A percentile compares a stretch with the other conserved stretches of the same genome.
These are phyloP conservation scores for Paralvinella palmiformis DNA, from an alignment of 1,140 invertebrate genomes.

Conservation along the genomic window DNA sequence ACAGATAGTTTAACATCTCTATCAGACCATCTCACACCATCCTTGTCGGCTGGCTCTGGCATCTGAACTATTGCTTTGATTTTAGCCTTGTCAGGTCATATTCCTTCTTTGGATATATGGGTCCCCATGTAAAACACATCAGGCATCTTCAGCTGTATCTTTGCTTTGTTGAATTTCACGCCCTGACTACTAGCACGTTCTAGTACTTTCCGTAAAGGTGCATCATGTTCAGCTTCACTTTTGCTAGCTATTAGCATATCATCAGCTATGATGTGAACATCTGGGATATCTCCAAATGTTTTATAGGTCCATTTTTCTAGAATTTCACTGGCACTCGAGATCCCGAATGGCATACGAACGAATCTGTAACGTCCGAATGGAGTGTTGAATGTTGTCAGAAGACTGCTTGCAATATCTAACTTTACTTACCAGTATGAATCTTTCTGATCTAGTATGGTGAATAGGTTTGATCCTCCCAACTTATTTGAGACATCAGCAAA, in stretches of 20 bases:
- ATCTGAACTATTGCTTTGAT: conserved; percentile 35
- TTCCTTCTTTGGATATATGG: too few species aligned
- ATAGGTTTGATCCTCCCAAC: not conserved
- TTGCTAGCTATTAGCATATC: not conserved
- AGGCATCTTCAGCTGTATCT: not conserved
- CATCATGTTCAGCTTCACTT: not conserved
- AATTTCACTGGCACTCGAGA: not conserved
- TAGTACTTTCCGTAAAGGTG: too few species aligned
- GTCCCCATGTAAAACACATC: not conserved
- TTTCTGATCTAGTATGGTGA: not conserved
- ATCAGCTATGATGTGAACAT: not conserved
- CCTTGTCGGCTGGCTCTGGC: conserved; percentile 21
- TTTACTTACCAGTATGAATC: not conserved
- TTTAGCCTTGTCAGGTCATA: too few species aligned
- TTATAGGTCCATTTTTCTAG: not conserved
- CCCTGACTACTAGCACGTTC: not conserved
- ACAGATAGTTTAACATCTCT: conserved; percentile 27
- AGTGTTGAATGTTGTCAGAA: not conserved
- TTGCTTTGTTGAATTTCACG: not conserved
- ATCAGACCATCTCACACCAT: conserved; percentile 23
- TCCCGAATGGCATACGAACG: not conserved
- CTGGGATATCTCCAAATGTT: not conserved
- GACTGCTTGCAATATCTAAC: too few species aligned
- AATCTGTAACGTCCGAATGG: not conserved
- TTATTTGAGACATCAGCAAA: not conserved